These are phyloP conservation scores for Heterodera filipjevi DNA, from an alignment of 2,888 invertebrate species.

Conservation along the genomic window DNA sequence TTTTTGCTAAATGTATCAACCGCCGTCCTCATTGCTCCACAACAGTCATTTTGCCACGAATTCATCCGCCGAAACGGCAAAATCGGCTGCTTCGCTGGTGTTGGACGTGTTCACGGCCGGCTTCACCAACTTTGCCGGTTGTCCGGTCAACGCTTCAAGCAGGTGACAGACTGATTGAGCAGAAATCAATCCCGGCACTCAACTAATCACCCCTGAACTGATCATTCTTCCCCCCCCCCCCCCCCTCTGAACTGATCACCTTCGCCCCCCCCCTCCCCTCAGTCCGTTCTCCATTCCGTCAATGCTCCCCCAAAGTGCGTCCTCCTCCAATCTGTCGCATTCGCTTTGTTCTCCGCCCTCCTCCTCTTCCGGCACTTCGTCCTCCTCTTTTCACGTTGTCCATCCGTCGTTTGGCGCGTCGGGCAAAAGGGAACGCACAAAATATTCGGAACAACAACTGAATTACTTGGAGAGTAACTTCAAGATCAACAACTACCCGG, in stretches of 20 bases:
- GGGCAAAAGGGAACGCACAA: constrained; percentile 36
- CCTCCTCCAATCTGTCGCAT: constrained; percentile 9
- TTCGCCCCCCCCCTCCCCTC: neutral
- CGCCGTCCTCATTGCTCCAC: neutral
- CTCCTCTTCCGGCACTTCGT: constrained; percentile 7
- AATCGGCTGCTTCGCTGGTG: neutral
- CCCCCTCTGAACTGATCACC: no score
- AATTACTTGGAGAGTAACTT: constrained; percentile 30
- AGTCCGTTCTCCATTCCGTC: constrained; percentile 11
- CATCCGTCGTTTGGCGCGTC: neutral
- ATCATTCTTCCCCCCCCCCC: no score
- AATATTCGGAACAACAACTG: constrained; percentile 34
- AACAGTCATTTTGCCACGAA: neutral
- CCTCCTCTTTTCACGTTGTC: neutral
- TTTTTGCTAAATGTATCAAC: neutral
- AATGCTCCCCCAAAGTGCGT: neutral
- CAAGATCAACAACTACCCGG: constrained; percentile 21
- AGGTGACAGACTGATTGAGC: neutral
- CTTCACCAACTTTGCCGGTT: neutral
- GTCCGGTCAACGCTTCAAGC: neutral
- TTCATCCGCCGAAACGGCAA: neutral
- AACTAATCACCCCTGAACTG: no score
- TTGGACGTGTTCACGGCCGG: neutral
- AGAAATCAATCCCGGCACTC: no score
- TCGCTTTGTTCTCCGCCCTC: constrained; percentile 7